A percentile compares a stretch with the other conserved stretches of the same genome.
These are phyloP conservation scores for Drosophila parvula DNA, from an alignment of 1,140 invertebrate genomes.

Conservation along the genomic window DNA sequence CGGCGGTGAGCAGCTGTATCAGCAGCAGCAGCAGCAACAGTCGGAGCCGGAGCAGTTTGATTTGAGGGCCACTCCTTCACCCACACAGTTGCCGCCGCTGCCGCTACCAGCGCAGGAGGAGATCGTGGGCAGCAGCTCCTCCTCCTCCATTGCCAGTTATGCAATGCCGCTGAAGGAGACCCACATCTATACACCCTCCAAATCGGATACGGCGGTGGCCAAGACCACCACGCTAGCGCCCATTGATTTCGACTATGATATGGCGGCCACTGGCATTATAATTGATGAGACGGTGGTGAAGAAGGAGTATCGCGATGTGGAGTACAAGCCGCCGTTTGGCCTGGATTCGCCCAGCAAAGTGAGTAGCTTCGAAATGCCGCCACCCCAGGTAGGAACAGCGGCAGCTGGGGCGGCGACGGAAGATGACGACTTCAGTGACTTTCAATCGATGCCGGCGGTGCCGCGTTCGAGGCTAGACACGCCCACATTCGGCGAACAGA, in stretches of 20 bases:
- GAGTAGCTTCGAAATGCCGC: conserved; percentile 45
- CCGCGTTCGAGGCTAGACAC: conserved; percentile 43
- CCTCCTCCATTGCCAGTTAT: conserved; percentile 44
- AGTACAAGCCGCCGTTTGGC: conserved; percentile 73
- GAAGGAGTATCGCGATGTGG: conserved; percentile 83
- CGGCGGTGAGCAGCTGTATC: conserved; percentile 64
- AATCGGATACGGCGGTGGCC: conserved; percentile 70
- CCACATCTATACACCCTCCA: conserved; percentile 82
- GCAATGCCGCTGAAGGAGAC: conserved; percentile 81
- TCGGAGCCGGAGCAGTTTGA: conserved; percentile 60
- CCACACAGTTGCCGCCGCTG: background rate
- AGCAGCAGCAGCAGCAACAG: conserved; percentile 54
- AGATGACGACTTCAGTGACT: conserved; percentile 81
- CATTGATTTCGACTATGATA: conserved; percentile 83
- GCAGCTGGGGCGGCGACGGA: conserved; percentile 6
- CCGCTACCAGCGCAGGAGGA: conserved; percentile 40
- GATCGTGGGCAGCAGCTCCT: conserved; percentile 19
- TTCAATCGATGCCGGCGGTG: conserved; percentile 74
- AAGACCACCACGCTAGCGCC: conserved; percentile 71
- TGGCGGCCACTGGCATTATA: conserved; percentile 80
- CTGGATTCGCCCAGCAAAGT: conserved; percentile 60
- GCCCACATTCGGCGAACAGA: conserved; percentile 72
- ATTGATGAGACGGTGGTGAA: conserved; percentile 83
- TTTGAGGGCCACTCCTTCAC: conserved; percentile 46
- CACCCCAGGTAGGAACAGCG: conserved; percentile 1